Base-by-base conservation (phyloP, 2,888 invertebrate species). In the Rhagophthalmus giganteus region DNA sequence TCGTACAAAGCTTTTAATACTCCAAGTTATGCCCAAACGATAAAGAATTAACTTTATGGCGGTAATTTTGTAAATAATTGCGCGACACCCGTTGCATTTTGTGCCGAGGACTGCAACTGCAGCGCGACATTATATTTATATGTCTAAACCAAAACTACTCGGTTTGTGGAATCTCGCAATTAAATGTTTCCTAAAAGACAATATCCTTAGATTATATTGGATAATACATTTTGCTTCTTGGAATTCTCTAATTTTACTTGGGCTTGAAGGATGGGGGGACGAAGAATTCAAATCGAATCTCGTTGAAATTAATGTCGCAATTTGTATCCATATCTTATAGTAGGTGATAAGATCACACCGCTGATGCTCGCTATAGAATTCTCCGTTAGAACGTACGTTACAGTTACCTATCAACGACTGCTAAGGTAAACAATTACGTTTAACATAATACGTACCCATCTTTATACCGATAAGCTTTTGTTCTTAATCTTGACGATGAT, bases 181-280 rank as follows among this genome's bases (percentile, higher is more conserved):
- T 68, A 67, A 66, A 67, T 62, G 61, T 63, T 63, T 61, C 60
- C 62, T 61, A 66, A 66, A 66, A 69, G 69, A 67, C 69, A 67
- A 68, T 69, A 70, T 68, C 65, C 66, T 69, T 63, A 64, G 67
- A 67, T 69, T 70, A 73, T 72, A 72, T 73, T 70, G 69, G 71
- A 70, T 70, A 70, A 70, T 73, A 70, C 69, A 65, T 72, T 67
- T 66, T 61, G 63, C 64, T 65, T 63, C 51, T 60, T 62, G 70
- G 68, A 70, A 69, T 69, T 69, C 64, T 60, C 65, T 63, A 70
- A 70, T 70, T 69, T 69, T 67, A 61, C 59, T 52, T 56, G 30
- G 45, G 46, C 49, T 50, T 61, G 59, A 61, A 60, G 47, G 54
- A 61, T 56, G 58, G 42, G 40, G 39, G 31, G n/a, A n/a, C 51